phyloP scores from a whole-genome alignment of 2,797 vertebrate species.

The Muscicapa striata region DNA sequence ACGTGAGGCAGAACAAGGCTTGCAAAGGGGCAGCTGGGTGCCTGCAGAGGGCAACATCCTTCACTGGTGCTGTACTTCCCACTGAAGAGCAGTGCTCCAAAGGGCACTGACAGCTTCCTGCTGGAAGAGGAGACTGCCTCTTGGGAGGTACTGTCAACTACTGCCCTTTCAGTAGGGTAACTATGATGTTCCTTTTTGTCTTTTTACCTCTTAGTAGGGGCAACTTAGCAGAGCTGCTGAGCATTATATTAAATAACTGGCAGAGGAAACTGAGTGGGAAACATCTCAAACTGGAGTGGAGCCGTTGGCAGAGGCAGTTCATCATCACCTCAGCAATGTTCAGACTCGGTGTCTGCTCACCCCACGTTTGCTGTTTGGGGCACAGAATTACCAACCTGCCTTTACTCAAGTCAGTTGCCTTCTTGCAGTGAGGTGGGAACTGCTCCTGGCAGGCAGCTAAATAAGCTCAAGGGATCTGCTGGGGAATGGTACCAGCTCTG shows the following conservation, averaged over 20 bases:
- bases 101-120: constrained; percentile 41
- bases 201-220: constrained; percentile 43
- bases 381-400: constrained; percentile 54
- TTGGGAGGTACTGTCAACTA: not conserved
- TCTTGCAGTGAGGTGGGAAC: constrained; percentile 43
- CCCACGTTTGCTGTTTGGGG: not conserved
- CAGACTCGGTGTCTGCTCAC: not conserved
- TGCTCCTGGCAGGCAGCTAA: constrained; percentile 17
- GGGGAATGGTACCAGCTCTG: constrained; percentile 3
- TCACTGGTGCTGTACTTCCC: constrained; percentile 50
- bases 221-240: constrained; percentile 18
- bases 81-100: constrained; percentile 45
- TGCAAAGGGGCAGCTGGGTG: constrained; percentile 21
- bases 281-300: not conserved
- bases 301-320: constrained; percentile 22
- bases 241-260: not conserved
- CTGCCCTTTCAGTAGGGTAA: constrained; percentile 3
- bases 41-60: constrained; percentile 32
- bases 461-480: not conserved
- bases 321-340: not conserved
- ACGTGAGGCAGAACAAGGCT: not conserved
- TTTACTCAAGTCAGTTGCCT: constrained; percentile 57
- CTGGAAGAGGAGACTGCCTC: constrained; percentile 18
- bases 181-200: constrained; percentile 15
- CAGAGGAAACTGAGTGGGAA: not conserved